phyloP scores from a whole-genome alignment of 2,888 invertebrate genomes.

The Cataglyphis rosenhaueri region DNA sequence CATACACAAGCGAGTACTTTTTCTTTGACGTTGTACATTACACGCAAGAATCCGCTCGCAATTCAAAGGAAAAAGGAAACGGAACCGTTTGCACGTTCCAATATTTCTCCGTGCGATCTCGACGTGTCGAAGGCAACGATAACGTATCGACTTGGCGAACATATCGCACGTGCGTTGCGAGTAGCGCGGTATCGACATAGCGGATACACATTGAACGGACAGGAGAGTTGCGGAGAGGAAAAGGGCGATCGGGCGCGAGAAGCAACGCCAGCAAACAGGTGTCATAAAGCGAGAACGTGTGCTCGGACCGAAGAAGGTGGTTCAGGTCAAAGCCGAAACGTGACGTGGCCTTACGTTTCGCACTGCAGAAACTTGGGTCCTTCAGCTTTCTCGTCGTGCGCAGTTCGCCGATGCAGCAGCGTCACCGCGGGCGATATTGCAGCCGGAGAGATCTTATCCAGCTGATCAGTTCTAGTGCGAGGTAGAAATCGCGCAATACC shows the following conservation, averaged over 20 bases:
- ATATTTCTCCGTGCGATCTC: conserved; percentile 63
- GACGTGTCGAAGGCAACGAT: conserved; percentile 65
- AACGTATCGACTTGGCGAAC: conserved; percentile 60
- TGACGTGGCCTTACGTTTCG: conserved; percentile 71
- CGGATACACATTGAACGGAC: conserved; percentile 22
- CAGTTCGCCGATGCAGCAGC: conserved; percentile 50
- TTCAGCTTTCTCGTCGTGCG: conserved; percentile 1
- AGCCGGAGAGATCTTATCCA: conserved; percentile 51
- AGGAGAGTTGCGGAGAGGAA: background rate
- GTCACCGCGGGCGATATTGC: conserved; percentile 52
- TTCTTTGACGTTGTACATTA: background rate
- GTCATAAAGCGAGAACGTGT: conserved; percentile 80
- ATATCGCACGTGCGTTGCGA: conserved; percentile 65
- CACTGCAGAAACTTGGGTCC: background rate
- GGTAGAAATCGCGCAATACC: conserved; percentile 21
- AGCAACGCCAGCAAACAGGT: conserved; percentile 79
- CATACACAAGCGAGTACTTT: background rate
- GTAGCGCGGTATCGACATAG: conserved; percentile 35
- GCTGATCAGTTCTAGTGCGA: conserved; percentile 38
- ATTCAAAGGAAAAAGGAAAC: background rate
- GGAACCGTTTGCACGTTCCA: background rate
- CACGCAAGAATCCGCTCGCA: background rate
- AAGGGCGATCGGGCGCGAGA: conserved; percentile 36
- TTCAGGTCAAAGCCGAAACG: conserved; percentile 72
- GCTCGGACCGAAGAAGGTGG: conserved; percentile 64